phyloP scores from a whole-genome alignment of 2,113 vertebrate species.

The Rutilus rutilus region DNA sequence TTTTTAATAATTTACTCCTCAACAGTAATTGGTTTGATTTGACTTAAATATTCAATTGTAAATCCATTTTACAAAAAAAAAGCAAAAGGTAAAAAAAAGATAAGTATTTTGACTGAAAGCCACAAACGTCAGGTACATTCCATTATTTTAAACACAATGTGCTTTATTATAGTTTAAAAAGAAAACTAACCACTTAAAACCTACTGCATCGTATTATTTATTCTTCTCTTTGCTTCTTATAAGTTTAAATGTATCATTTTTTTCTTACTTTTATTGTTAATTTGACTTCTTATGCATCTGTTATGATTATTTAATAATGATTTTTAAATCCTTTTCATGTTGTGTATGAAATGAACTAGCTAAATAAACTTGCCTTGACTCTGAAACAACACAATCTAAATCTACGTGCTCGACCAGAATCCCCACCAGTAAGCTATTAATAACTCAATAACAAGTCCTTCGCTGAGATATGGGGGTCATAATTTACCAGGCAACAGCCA shows the following conservation, averaged over 20 bases:
- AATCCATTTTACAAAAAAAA: not conserved
- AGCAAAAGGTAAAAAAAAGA: not conserved
- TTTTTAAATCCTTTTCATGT: constrained; percentile 12
- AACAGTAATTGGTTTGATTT: not conserved
- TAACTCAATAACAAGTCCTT: constrained; percentile 49
- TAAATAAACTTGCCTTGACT: not conserved
- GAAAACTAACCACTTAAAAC: not conserved
- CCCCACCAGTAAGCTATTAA: constrained; percentile 47
- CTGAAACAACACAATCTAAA: not conserved
- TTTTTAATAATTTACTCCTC: constrained; percentile 13
- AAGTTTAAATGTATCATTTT: too few species aligned
- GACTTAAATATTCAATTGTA: not conserved
- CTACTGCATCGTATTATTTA: not conserved
- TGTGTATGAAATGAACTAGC: too few species aligned
- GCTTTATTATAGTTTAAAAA: not conserved
- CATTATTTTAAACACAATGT: not conserved
- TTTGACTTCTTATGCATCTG: not conserved
- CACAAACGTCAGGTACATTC: not conserved
- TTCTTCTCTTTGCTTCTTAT: not conserved
- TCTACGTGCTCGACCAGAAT: not conserved
- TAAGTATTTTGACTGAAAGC: not conserved
- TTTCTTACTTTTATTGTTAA: not conserved
- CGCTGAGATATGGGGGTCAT: constrained; percentile 24
- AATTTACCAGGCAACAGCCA: constrained; percentile 41
- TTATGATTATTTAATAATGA: not conserved